Evolutionary conservation across 2,888 invertebrate genomes (phyloP), one percentile per base, ranked within the genome.

Genomic region (Junonia oenone): DNA sequence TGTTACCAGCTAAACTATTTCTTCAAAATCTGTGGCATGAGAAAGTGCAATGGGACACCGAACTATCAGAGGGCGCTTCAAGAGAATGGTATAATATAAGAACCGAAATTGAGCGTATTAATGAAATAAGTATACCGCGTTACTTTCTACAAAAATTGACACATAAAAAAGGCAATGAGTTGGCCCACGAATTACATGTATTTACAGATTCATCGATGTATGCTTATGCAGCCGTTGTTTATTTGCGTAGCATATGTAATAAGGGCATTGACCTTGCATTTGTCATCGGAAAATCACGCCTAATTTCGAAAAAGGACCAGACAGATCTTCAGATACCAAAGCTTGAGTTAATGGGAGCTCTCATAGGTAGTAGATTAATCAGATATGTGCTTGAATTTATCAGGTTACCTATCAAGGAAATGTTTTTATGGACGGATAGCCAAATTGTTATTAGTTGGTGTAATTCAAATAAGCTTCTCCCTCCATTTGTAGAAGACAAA

Each of bases 221-320:
- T 17, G 55, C 52, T 2, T 59, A 55, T 45, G 48, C 49, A 22
- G 51, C 51, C 0, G 55, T 52, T 6, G 8, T 59, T 35, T 56
- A 56, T 35, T 45, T 51, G 13, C 51, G 47, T 9, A 38, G 51
- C 35, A 19, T 33, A 47, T 48, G 9, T 37, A 48, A 49, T 40
- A 51, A 55, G 38, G 33, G n/a, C n/a, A 46, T 56, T 5, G 27
- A 27, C 27, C 6, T 3, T 27, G 27, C 27, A 27, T 61, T 63
- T 50, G 52, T 63, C 33, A 63, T 61, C 47, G 61, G 56, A 27
- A 62, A 62, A 14, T 55, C 56, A 6, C 47, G 61, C 31, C 53
- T 59, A 45, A 57, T 54, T 27, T 55, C 54, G 8, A 15, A 53
- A 50, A 53, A 51, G 29, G 51, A 56, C 29, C 37, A 62, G 37